Base-by-base conservation (phyloP, 2,113 vertebrate species). In the Callorhinus ursinus region DNA sequence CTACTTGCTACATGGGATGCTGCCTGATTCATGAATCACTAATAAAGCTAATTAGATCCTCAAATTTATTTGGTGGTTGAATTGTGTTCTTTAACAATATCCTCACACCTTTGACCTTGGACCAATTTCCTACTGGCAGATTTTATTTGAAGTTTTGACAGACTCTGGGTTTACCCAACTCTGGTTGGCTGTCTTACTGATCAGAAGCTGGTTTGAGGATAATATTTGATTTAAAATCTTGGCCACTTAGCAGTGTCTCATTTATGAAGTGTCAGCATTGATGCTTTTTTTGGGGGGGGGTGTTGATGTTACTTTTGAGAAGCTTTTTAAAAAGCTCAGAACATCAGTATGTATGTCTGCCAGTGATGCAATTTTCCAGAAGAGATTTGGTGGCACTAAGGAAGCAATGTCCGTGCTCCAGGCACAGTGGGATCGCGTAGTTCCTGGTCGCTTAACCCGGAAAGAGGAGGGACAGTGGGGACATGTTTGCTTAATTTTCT, bases 401-500 rank as follows among this genome's bases (percentile, higher is more conserved):
- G 33, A 69, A 94, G n/a, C n/a, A 69, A 16, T 36, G 24, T 2
- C 46, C 2, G 1, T 36, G 36, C 80, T 93, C 85, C 39, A 4
- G 39, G 77, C 9, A 89, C 7, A 42, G 72, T 1, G 65, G 53
- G 42, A 42, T 13, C 11, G 26, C 19, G 0, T 3, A 18, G 65
- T 49, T n/a, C 57, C 46, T 72, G 67, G 55, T 51, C 28, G 15
- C 55, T 16, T 16, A 46, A 76, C 49, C 18, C 36, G 84, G 87
- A 90, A 82, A 94, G 26, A 85, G 67, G 33, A 1, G 1, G n/a
- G 67, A 85, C 21, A 53, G 55, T 0, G 31, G 51, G 33, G 71
- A 57, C 0, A 0, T 63, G 63, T 65, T 79, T 94, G 84, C 57
- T 93, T 87, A 90, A 26, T 91, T 93, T 97, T 91, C 90, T 93